Conservation (phyloP, 2,113 vertebrate species). For the Pelecanoides urinatrix region DNA sequence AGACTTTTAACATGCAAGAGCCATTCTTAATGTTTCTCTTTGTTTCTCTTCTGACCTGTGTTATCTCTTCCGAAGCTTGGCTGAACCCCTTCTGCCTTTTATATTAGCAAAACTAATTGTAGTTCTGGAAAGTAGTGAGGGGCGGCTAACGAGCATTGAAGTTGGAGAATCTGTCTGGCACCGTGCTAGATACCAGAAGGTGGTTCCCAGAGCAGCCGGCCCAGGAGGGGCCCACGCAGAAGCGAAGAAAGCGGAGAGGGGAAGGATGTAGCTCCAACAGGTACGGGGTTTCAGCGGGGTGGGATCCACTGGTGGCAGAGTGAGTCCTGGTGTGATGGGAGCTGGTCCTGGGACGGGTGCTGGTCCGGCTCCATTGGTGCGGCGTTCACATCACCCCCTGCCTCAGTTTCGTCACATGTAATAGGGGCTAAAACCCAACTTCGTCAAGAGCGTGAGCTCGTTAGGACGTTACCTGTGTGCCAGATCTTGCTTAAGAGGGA, state of each 20-base stretch:
- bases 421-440: not conserved
- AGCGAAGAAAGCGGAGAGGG: not conserved
- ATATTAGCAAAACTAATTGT: not conserved
- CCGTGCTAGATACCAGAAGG: not conserved
- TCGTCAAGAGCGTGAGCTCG: rapidly evolving
- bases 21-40: rapidly evolving
- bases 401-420: not conserved
- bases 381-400: rapidly evolving
- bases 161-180: not conserved
- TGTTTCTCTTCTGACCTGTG: not conserved
- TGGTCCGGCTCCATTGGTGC: not conserved
- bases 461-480: rapidly evolving
- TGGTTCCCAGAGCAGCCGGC: not conserved
- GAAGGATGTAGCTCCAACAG: not conserved
- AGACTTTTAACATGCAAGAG: not conserved
- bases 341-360: not conserved
- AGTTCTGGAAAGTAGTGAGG: not conserved
- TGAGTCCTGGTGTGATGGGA: not conserved
- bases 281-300: not conserved
- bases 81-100: not conserved
- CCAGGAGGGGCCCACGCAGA: not conserved
- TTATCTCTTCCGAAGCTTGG: not conserved
- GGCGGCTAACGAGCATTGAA: not conserved
- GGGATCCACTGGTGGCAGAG: not conserved
- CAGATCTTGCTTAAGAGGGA: not conserved